Base-by-base conservation (phyloP, 2,113 vertebrate species). In the Mesembrinibis cayennensis region DNA sequence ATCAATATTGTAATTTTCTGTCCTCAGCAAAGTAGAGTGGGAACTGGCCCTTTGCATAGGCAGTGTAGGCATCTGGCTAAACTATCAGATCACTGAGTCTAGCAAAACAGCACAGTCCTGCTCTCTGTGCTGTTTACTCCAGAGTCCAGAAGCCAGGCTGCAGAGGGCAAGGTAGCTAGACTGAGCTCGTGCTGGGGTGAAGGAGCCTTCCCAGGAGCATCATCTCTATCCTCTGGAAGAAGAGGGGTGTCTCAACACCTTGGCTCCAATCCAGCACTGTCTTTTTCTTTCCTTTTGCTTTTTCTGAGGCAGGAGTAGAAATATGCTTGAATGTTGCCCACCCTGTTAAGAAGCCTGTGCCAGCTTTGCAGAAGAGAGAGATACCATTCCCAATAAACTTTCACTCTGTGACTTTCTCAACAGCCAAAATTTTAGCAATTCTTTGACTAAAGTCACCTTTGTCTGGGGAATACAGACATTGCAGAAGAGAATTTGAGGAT, bases 11-110 rank as follows among this genome's bases (percentile, higher is more conserved):
- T 40, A 18, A 25, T 89, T 71, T 77, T 27, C 58, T 49, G 58
- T 49, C 8, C 23, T 61, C 0, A 3, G 52, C 16, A 38, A 61
- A 77, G n/a, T 3, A 55, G 44, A 42, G n/a, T 1, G 0, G 62
- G 69, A 89, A 29, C 30, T 19, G 62, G 30, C 38, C 26, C 44
- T 74, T 80, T 22, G 32, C 38, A 18, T 2, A 52, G 55, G 15
- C 65, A 61, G 11, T 30, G 47, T 22, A 62, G 42, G 27, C 32
- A 49, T 55, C 42, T 52, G 47, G 36, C 36, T 79, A 32, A 73
- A 32, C 36, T 29, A 6, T 21, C 25, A 65, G n/a, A 36, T 34
- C 38, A 49, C 59, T 14, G 11, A 61, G 23, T 17, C 47, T 45
- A 71, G 32, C 8, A 72, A 50, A 40, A 45, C 45, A 67, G n/a